Evolutionary conservation across 2,113 vertebrate species (phyloP).

Genomic region (Hiodon alosoides): DNA sequence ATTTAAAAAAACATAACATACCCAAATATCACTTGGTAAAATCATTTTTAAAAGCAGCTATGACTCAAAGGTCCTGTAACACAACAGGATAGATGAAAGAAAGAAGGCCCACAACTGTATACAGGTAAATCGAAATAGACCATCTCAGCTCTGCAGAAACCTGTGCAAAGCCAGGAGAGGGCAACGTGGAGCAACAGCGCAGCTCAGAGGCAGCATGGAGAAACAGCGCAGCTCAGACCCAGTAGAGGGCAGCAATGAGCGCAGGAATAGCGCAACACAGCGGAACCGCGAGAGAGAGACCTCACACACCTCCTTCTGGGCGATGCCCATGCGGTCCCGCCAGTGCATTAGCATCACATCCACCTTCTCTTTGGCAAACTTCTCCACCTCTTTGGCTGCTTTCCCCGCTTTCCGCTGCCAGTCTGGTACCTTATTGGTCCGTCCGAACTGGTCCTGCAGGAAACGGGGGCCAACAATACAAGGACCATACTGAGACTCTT

Average conservation of each 20-base stretch:
- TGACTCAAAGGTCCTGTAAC: too few species aligned
- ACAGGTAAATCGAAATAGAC: too few species aligned
- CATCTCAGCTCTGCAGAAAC: too few species aligned
- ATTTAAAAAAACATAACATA: slow-evolving; percentile 3
- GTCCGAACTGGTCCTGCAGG: slow-evolving; percentile 85
- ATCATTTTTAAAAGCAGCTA: too few species aligned
- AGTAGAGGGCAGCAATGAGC: neutral
- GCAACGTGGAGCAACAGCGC: neutral
- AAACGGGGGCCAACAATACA: neutral
- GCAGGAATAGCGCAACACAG: neutral
- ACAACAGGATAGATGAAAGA: too few species aligned
- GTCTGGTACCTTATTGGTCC: slow-evolving; percentile 84
- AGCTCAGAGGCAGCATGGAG: neutral
- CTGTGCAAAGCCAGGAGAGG: slow-evolving; percentile 17
- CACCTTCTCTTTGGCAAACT: slow-evolving; percentile 97
- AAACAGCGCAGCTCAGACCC: neutral
- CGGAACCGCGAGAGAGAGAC: too few species aligned
- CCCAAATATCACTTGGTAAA: too few species aligned
- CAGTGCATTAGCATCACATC: slow-evolving; percentile 95
- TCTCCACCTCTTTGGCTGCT: slow-evolving; percentile 97
- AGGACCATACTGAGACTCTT: neutral
- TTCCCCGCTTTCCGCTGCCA: slow-evolving; percentile 96
- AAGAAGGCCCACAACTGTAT: too few species aligned
- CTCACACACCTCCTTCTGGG: slow-evolving; percentile 95
- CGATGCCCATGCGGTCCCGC: slow-evolving; percentile 97